Evolutionary conservation across 2,797 vertebrate genomes (phyloP), one percentile per base, ranked within the genome.

Genomic region (Crocodylus rhombifer): DNA sequence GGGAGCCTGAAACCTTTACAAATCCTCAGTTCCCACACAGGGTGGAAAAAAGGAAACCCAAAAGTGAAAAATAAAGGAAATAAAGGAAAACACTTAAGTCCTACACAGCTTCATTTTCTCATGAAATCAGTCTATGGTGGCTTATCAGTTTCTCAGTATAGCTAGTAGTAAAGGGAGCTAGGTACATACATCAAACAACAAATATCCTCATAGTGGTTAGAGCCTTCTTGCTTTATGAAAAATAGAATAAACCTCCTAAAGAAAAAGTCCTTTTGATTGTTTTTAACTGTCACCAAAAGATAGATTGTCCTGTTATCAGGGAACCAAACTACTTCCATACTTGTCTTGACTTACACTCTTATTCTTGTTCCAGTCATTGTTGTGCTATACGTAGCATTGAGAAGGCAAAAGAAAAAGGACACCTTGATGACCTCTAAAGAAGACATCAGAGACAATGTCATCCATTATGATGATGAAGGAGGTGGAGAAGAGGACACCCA

Each of bases 361-460:
- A 86, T 15, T 96, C 77, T 97, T 14, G 0, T 95, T 97, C 20
- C 80, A 99, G 99, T 98, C 74, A 99, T 99, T n/a, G 99, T 99
- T 58, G 99, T 99, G 61, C 98, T 99, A 62, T 99, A 99, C 1
- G 98, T 99, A 82, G 99, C 99, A 7, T 96, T 99, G 89, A 95
- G 99, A 65, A 98, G 99, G 28, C 99, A 99, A 94, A 99, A 99
- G 98, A 99, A 99, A 94, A 99, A 99, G 93, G 99, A 99, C 93
- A 99, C 98, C 9, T 98, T 99, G 74, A 99, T 99, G 99, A 99
- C 99, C 1, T 99, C 99, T 55, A 99, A 99, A 91, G 99, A 99
- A 98, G 99, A 99, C 96, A 98, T 99, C 96, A 98, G 99, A 90
- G 99, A 99, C 96, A 99, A 99, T 4, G 99, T 99, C 65, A 99